These are phyloP conservation scores for Acheta domesticus DNA, from an alignment of 2,888 invertebrate genomes.

Conservation along the genomic window DNA sequence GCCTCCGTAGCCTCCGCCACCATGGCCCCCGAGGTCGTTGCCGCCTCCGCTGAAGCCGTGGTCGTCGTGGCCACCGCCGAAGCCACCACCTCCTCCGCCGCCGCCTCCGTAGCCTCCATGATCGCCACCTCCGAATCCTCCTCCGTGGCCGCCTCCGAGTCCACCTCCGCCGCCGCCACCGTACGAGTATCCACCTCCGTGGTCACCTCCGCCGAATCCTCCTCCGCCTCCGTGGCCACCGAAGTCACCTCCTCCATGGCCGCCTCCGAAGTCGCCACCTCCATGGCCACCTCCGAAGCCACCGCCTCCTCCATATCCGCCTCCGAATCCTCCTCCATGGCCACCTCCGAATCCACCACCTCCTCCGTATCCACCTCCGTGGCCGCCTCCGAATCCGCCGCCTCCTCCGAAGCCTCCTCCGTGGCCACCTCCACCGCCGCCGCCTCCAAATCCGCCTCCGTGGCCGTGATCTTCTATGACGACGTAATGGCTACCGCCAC, in stretches of 20 bases:
- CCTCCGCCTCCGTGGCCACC: conserved; percentile 38
- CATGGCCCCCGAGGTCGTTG: background rate
- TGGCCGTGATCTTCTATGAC: conserved; percentile 62
- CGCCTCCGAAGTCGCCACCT: conserved; percentile 20
- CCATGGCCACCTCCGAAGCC: conserved; percentile 31
- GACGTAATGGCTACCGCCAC: conserved; percentile 52
- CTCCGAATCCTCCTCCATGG: conserved; percentile 36
- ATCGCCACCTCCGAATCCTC: conserved; percentile 33
- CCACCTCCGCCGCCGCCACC: conserved; percentile 30
- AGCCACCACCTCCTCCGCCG: conserved; percentile 25
- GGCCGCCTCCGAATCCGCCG: conserved; percentile 32
- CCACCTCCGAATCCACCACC: conserved; percentile 35
- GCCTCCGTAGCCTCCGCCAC: conserved; percentile 29
- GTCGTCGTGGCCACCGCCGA: conserved; percentile 38
- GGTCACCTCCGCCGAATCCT: conserved; percentile 30
- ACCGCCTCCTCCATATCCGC: conserved; percentile 31
- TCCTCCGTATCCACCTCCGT: conserved; percentile 37
- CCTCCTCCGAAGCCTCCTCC: conserved; percentile 35
- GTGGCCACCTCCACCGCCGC: conserved; percentile 35
- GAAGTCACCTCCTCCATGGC: conserved; percentile 37
- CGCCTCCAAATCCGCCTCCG: conserved; percentile 34
- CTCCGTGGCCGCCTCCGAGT: conserved; percentile 26
- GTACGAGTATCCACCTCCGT: conserved; percentile 29
- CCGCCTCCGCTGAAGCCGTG: conserved; percentile 30
- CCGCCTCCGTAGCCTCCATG: conserved; percentile 44